A percentile compares a stretch with the other conserved stretches of the same genome.
These are phyloP conservation scores for Triplophysa rosa DNA, from an alignment of 2,113 vertebrate genomes.

Conservation along the genomic window DNA sequence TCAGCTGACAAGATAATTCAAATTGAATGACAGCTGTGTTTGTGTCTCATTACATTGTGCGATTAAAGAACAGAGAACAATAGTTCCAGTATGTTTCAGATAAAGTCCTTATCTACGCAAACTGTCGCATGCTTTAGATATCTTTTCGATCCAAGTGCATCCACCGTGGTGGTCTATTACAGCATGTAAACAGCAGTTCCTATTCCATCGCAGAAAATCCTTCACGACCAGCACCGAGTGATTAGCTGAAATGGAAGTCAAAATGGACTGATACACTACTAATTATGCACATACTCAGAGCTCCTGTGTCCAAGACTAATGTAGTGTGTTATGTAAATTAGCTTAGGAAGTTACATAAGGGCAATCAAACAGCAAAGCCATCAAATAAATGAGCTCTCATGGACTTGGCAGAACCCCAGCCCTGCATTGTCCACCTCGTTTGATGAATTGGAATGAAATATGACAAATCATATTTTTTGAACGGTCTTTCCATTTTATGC, in stretches of 20 bases:
- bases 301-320: conserved; percentile 60
- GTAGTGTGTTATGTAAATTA: conserved; percentile 64
- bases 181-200: conserved; percentile 1
- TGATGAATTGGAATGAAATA: conserved; percentile 38
- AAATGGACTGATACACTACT: conserved; percentile 60
- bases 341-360: conserved; percentile 65
- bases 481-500: neutral
- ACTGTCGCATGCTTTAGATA: neutral
- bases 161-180: neutral
- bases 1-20: no score
- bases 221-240: conserved; percentile 11
- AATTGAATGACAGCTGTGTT: no score
- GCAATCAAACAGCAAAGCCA: conserved; percentile 61
- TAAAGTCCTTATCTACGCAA: neutral
- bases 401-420: conserved; percentile 32
- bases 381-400: conserved; percentile 62
- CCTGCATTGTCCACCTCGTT: conserved; percentile 16
- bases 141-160: conserved; percentile 6
- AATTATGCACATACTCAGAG: conserved; percentile 68
- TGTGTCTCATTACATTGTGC: neutral
- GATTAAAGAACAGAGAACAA: neutral
- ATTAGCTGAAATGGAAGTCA: conserved; percentile 27
- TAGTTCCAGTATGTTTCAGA: neutral
- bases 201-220: neutral
- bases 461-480: conserved; percentile 10